Evolutionary conservation across 2,888 invertebrate genomes (phyloP), one percentile per base, ranked within the genome.

Genomic region (Machimus atricapillus): DNA sequence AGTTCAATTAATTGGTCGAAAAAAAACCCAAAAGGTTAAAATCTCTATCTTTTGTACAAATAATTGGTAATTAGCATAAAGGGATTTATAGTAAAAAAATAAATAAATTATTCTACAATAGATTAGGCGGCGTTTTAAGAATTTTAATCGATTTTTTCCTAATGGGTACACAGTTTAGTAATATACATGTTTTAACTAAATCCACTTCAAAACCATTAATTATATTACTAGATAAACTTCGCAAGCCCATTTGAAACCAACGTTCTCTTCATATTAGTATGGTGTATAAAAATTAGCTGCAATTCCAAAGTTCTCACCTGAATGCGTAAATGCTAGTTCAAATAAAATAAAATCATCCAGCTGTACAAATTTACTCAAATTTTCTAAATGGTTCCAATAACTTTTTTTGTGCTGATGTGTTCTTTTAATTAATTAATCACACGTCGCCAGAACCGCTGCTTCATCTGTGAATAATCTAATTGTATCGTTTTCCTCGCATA

Each of bases 391-490:
- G 9, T 19, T n/a, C 19, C 66, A 66, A 66, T 66, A 7, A 7
- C 2, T 12, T 66, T 66, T 58, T 66, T 19, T 23, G 58, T 23
- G 66, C 19, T 76, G 76, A n/a, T 27, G 31, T 37, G n/a, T 76
- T 76, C 37, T 19, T 76, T 76, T 76, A 37, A 37, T 76, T 76
- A 37, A 76, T 76, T 66, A 66, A 76, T 37, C 76, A 76, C 76
- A 76, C 34, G 76, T 34, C 76, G 76, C 37, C 37, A n/a, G 3
- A 12, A 37, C 37, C 34, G 23, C 46, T 78, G 79, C 16, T 52
- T 52, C 52, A 79, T 23, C 79, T 79, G 79, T 79, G 79, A 79
- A 79, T 79, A 79, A 56, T 46, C n/a, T 52, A 79, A 79, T 79
- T 46, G 79, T 27, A 79, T 27, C 52, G 40, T 56, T 79, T 79